These are phyloP conservation scores for Xyrichtys novacula DNA, from an alignment of 2,797 vertebrate species.

Conservation along the genomic window DNA sequence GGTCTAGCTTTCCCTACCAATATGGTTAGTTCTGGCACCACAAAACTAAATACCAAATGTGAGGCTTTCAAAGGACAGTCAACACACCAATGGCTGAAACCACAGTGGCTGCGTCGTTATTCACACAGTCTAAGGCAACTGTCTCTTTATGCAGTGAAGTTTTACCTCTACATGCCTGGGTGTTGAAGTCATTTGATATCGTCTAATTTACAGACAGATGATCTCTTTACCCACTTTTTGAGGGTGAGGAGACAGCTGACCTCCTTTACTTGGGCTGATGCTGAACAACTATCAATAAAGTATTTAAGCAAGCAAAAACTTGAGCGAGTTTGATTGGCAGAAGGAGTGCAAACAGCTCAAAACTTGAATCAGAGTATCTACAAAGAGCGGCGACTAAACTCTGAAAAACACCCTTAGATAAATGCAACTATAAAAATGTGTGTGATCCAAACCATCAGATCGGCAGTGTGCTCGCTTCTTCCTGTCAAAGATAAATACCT, in stretches of 20 bases:
- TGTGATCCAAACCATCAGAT: constrained; percentile 2
- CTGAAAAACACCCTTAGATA: neutral
- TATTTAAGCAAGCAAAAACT: constrained; percentile 53
- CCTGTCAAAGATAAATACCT: constrained; percentile 5
- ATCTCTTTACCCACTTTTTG: constrained; percentile 7
- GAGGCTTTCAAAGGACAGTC: neutral
- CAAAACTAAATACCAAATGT: neutral
- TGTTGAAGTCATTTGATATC: neutral
- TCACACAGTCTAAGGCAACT: neutral
- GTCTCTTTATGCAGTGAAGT: neutral
- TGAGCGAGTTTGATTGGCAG: constrained; percentile 37
- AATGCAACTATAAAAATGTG: neutral
- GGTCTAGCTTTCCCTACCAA: neutral
- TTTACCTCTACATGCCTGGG: neutral
- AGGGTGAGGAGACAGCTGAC: constrained; percentile 10
- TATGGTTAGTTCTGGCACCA: neutral
- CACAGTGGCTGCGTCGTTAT: neutral
- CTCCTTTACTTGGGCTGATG: constrained; percentile 21
- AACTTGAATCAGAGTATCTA: constrained; percentile 27
- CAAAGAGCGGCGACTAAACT: neutral
- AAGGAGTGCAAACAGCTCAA: constrained; percentile 26
- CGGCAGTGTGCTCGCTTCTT: neutral
- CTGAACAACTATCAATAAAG: constrained; percentile 41
- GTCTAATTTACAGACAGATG: constrained; percentile 1
- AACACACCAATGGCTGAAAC: neutral